A percentile compares a stretch with the other conserved stretches of the same genome.
These are phyloP conservation scores for Apostichopus parvimensis DNA, from an alignment of 35 echinoderm and acorn worm species.

Conservation along the genomic window DNA sequence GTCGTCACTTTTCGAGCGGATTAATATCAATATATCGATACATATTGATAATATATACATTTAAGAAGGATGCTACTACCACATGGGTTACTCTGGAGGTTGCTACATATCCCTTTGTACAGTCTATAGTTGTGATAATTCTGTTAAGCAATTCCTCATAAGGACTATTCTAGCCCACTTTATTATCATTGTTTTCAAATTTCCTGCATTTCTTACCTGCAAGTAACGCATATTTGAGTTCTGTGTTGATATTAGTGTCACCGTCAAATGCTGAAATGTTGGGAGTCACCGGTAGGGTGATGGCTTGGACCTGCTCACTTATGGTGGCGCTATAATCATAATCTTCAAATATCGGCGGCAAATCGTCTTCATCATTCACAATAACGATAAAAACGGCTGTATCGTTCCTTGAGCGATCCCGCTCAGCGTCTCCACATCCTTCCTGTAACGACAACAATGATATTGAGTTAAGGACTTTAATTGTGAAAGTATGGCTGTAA, in stretches of 20 bases:
- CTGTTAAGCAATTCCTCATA: too few species aligned
- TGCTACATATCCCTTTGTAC: too few species aligned
- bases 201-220: not conserved
- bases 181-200: too few species aligned
- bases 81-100: too few species aligned
- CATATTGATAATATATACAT: too few species aligned
- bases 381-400: not conserved
- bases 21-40: too few species aligned
- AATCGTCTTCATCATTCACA: not conserved
- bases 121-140: too few species aligned
- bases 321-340: not conserved
- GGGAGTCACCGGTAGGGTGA: not conserved
- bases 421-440: not conserved
- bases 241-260: not conserved
- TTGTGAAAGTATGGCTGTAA: too few species aligned
- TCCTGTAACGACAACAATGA: not conserved
- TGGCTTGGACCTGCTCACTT: not conserved
- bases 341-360: not conserved
- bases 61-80: too few species aligned
- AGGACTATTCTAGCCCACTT: too few species aligned
- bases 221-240: not conserved
- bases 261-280: not conserved
- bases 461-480: too few species aligned
- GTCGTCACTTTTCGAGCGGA: too few species aligned
- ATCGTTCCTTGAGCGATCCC: not conserved